Conservation (phyloP, 2,113 vertebrate genomes). For the Scalopus aquaticus region DNA sequence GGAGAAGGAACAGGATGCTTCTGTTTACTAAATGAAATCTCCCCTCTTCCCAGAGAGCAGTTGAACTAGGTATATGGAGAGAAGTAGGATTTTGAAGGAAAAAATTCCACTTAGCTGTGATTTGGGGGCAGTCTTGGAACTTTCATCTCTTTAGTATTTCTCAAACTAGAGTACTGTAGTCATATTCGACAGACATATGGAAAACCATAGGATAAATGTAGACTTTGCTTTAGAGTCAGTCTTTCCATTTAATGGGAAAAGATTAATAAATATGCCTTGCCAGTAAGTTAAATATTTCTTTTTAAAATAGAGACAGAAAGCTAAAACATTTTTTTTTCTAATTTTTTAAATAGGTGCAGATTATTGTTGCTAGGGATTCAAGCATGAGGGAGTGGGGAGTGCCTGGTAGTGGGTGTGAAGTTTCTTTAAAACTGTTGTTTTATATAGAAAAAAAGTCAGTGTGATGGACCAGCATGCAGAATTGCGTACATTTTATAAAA, state of each 20-base stretch:
- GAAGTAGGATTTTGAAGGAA: neutral
- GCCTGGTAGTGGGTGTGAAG: neutral
- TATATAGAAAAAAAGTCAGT: constrained; percentile 19
- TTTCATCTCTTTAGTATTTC: neutral
- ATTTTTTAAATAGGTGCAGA: too few species aligned
- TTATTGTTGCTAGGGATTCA: neutral
- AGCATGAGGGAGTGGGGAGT: neutral
- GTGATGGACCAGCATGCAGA: neutral
- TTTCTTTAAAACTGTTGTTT: constrained; percentile 4
- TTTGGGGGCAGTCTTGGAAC: neutral
- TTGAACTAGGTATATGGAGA: neutral
- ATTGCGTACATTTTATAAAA: constrained; percentile 1
- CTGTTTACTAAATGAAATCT: neutral
- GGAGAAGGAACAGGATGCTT: neutral
- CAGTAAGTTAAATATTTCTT: neutral
- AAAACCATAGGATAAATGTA: neutral
- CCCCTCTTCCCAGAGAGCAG: neutral
- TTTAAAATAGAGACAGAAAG: neutral
- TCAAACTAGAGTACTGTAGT: neutral
- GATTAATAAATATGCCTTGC: neutral
- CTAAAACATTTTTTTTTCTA: too few species aligned
- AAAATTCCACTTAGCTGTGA: neutral
- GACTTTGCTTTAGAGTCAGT: constrained; percentile 19
- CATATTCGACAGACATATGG: neutral
- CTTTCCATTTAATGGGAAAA: constrained; percentile 36